phyloP scores from a whole-genome alignment of 2,888 invertebrate genomes.

The Venustoraphidia nigricollis region DNA sequence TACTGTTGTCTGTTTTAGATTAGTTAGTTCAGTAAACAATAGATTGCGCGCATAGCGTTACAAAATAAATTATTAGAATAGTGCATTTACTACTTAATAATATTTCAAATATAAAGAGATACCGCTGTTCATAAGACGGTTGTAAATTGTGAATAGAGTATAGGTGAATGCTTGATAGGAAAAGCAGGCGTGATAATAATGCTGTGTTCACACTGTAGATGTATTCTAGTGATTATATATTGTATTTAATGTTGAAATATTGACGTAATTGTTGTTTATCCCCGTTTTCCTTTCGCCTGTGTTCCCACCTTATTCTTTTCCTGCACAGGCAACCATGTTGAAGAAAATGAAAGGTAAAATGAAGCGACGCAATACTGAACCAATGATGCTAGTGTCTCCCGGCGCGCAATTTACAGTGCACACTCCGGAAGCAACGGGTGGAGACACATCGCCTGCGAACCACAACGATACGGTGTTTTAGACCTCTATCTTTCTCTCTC shows the following conservation, averaged over 20 bases:
- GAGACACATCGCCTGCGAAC: constrained; percentile 27
- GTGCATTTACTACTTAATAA: too few species aligned
- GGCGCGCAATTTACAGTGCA: constrained; percentile 29
- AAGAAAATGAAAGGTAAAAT: constrained; percentile 96
- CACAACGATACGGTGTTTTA: constrained; percentile 28
- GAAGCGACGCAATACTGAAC: constrained; percentile 89
- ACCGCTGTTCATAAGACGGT: too few species aligned
- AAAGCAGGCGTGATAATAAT: too few species aligned
- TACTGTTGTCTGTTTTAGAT: too few species aligned
- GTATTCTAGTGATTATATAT: too few species aligned
- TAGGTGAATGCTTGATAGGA: too few species aligned
- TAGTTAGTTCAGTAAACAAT: too few species aligned
- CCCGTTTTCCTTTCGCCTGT: background rate
- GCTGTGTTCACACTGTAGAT: too few species aligned
- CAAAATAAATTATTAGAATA: too few species aligned
- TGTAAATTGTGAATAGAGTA: too few species aligned
- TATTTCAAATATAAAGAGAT: too few species aligned
- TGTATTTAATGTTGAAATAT: background rate
- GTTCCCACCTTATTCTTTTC: constrained; percentile 18
- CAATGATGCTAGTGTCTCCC: constrained; percentile 47
- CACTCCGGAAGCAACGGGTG: constrained; percentile 20
- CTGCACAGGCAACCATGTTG: constrained; percentile 94
- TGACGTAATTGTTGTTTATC: constrained; percentile 6
- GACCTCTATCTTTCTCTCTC: constrained; percentile 4
- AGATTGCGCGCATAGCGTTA: too few species aligned